These are phyloP conservation scores for Anoura caudifer DNA, from an alignment of 2,113 vertebrate species.

Conservation along the genomic window DNA sequence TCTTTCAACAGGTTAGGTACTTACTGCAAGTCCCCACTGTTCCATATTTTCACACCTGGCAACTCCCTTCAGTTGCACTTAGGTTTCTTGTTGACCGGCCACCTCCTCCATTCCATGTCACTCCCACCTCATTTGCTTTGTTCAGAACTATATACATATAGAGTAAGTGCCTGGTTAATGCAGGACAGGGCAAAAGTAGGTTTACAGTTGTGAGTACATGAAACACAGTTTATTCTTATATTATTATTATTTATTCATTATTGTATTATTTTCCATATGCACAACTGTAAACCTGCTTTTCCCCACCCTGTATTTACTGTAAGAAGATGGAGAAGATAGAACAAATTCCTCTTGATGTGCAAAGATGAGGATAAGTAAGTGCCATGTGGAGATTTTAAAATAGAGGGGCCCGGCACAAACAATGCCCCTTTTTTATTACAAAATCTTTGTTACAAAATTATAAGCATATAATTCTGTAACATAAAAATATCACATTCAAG, in stretches of 20 bases:
- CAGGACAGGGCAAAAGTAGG: neutral
- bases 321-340: neutral
- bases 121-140: neutral
- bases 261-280: neutral
- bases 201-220: neutral
- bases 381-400: neutral
- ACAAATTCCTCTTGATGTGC: neutral
- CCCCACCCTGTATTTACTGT: neutral
- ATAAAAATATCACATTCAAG: too few species aligned
- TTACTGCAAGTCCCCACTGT: neutral
- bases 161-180: neutral
- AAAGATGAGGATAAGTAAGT: neutral
- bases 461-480: too few species aligned
- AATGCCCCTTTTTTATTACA: too few species aligned
- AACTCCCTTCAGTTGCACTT: neutral
- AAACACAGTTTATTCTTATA: too few species aligned
- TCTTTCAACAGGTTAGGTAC: neutral
- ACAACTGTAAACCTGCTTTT: neutral
- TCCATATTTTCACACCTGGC: neutral
- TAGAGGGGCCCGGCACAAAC: too few species aligned
- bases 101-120: neutral
- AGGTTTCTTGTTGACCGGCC: neutral
- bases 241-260: neutral
- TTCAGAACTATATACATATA: neutral
- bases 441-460: too few species aligned